Evolutionary conservation across 2,113 vertebrate genomes (phyloP), one percentile per base, ranked within the genome.

Genomic region (Pedetes capensis): DNA sequence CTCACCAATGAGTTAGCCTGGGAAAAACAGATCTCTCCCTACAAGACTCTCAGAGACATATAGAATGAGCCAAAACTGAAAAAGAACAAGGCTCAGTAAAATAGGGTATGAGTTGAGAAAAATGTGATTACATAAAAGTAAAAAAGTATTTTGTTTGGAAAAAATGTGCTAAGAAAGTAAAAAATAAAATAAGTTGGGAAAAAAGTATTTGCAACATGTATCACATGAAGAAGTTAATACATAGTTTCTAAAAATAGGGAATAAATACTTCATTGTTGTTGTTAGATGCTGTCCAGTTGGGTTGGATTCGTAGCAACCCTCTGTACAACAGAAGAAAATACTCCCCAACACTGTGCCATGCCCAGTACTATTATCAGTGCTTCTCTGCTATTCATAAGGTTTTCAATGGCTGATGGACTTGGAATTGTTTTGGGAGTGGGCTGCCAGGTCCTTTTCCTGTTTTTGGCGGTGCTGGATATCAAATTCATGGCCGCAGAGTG

Each of bases 221-320:
- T 86, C 64, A 80, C 37, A 83, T 20, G 39, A 92, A 76, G 94
- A 84, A 59, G 9, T 11, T 53, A 88, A 55, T 72, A 32, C 6
- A 1, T 66, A 87, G n/a, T 23, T 84, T 92, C 39, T 92, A 82
- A 92, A 91, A 88, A 84, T 34, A 71, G 8, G 49, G 51, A 94
- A 61, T 51, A 78, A 81, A 91, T 20, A 3, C n/a, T n/a, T n/a
- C n/a, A n/a, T n/a, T n/a, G n/a, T n/a, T n/a, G n/a, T n/a, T n/a
- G n/a, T n/a, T n/a, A n/a, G n/a, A n/a, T n/a, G n/a, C n/a, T n/a
- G n/a, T n/a, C n/a, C n/a, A n/a, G n/a, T n/a, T n/a, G n/a, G n/a
- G n/a, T n/a, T n/a, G n/a, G n/a, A n/a, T n/a, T n/a, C n/a, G n/a
- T n/a, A n/a, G n/a, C n/a, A n/a, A n/a, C n/a, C n/a, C n/a, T n/a